Conservation (phyloP, 1,140 invertebrate species). For the Heliconius nattereri region DNA sequence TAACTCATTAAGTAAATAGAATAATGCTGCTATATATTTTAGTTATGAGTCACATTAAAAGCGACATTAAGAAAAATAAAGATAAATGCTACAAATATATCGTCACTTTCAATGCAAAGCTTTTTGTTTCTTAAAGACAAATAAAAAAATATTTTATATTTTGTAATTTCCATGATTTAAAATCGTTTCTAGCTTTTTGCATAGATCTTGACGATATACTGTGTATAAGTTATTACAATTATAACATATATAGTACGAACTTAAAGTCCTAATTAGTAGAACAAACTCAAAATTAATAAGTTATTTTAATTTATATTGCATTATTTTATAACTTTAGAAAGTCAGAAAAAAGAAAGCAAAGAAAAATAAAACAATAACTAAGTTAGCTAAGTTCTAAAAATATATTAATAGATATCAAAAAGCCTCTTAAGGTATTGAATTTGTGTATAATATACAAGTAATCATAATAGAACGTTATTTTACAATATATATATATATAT, state of each 20-base stretch:
- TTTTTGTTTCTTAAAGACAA: neutral
- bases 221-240: neutral
- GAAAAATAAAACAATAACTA: neutral
- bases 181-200: neutral
- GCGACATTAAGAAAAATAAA: neutral
- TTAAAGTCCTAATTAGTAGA: neutral
- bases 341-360: neutral
- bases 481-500: too few species aligned
- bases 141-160: neutral
- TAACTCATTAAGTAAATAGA: neutral
- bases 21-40: neutral
- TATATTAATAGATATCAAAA: neutral
- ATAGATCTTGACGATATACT: neutral
- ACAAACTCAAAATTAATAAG: neutral
- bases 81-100: neutral
- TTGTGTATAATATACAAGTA: slow-evolving; percentile 1
- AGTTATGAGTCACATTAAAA: neutral
- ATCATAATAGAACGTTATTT: neutral
- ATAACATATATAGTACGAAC: neutral
- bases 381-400: neutral
- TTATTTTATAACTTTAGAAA: neutral
- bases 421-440: neutral
- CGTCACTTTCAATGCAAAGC: neutral
- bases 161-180: neutral
- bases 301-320: neutral